Percentiles rank a stretch among this genome's conserved stretches.
These are phyloP conservation scores for Ceryle rudis DNA, from an alignment of 2,797 vertebrate species.

Conservation along the genomic window DNA sequence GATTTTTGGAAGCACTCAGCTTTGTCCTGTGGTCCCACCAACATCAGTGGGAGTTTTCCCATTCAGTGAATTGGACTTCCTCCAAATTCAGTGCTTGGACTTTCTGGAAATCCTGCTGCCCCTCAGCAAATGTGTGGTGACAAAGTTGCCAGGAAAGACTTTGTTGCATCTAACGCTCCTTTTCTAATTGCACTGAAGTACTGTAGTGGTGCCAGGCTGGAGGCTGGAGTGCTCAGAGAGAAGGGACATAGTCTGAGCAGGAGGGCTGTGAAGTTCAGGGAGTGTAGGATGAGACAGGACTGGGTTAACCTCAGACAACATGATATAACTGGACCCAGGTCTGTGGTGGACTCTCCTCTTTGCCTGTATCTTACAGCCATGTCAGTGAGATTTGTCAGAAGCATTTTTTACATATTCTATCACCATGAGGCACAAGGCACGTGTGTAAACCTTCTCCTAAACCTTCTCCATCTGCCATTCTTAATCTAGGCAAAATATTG, in stretches of 20 bases:
- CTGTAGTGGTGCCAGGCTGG: background rate
- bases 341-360: background rate
- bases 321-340: background rate
- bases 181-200: background rate
- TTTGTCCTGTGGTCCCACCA: background rate
- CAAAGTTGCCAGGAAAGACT: background rate
- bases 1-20: background rate
- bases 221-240: background rate
- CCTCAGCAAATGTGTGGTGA: accelerated
- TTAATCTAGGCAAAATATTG: background rate
- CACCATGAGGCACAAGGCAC: background rate
- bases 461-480: background rate
- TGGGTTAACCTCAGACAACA: accelerated
- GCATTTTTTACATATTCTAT: background rate
- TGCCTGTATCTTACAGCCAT: background rate
- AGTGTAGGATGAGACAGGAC: background rate
- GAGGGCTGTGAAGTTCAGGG: background rate
- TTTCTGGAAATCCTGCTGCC: slow-evolving; percentile 24
- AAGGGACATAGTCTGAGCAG: background rate
- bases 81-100: background rate
- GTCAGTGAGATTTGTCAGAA: background rate
- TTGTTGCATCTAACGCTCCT: background rate
- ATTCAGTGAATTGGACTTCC: background rate
- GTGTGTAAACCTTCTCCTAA: background rate
- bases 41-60: background rate